Evolutionary conservation across 2,888 invertebrate genomes (phyloP).

Genomic region (Spisula solida): DNA sequence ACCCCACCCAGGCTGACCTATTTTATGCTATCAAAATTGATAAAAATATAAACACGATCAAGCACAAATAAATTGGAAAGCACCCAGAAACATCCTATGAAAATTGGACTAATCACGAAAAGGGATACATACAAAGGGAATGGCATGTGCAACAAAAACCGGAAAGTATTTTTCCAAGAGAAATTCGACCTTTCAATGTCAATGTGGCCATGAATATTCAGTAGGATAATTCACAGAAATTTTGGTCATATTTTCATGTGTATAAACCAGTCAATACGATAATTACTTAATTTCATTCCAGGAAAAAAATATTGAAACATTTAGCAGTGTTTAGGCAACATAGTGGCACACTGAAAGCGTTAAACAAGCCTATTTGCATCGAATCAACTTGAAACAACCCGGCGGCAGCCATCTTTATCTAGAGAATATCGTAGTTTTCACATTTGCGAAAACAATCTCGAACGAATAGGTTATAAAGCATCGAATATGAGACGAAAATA

Average conservation of each 20-base stretch:
- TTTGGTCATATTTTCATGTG: not conserved
- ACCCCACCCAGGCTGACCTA: conserved; percentile 23
- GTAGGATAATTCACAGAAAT: not conserved
- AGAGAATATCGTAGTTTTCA: not conserved
- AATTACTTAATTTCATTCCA: not conserved
- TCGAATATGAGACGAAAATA: not conserved
- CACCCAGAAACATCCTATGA: not conserved
- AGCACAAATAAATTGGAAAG: not conserved
- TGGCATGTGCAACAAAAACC: not conserved
- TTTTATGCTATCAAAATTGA: conserved; percentile 14
- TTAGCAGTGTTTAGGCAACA: not conserved
- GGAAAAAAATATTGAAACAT: too few species aligned
- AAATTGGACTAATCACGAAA: not conserved
- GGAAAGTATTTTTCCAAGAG: conserved; percentile 31
- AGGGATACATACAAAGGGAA: not conserved
- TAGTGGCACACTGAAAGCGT: not conserved
- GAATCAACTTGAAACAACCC: conserved; percentile 18
- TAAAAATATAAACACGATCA: not conserved
- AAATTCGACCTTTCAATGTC: conserved; percentile 71
- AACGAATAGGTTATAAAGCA: not conserved
- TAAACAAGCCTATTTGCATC: not conserved
- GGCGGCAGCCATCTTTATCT: conserved; percentile 25
- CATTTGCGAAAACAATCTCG: not conserved
- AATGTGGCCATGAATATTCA: conserved; percentile 65
- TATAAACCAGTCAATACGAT: not conserved